phyloP scores from a whole-genome alignment of 2,797 vertebrate species.

The Sebastes matsubarae region DNA sequence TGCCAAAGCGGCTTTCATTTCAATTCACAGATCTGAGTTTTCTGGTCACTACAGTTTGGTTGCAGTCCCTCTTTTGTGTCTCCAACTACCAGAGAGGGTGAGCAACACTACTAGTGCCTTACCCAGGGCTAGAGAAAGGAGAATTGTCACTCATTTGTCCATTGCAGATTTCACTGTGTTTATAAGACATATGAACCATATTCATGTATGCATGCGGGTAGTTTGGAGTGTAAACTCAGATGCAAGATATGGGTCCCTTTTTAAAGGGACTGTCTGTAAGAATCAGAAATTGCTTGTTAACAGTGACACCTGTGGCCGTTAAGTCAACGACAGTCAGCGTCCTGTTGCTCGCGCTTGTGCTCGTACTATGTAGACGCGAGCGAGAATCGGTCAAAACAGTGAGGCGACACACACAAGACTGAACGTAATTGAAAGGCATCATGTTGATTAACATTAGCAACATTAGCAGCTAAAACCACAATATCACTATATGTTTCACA shows the following conservation, averaged over 20 bases:
- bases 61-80: background rate
- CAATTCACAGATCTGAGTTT: background rate
- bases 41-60: background rate
- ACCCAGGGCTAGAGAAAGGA: background rate
- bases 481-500: too few species aligned
- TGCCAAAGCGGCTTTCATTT: background rate
- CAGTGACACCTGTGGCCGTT: too few species aligned
- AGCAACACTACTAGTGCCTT: background rate
- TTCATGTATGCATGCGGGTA: background rate
- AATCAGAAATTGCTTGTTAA: too few species aligned
- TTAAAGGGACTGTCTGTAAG: background rate
- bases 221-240: background rate
- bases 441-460: too few species aligned
- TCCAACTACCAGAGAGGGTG: background rate
- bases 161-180: background rate
- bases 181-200: background rate
- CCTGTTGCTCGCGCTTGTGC: too few species aligned
- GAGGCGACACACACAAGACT: too few species aligned
- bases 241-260: background rate
- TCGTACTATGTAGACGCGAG: too few species aligned
- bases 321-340: too few species aligned
- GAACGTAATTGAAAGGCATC: too few species aligned
- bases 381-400: too few species aligned
- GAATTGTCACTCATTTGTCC: background rate
- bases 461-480: too few species aligned